A percentile compares a stretch with the other conserved stretches of the same genome.
Evolutionary conservation across 2,797 vertebrate genomes (phyloP).

Genomic region (Sebastes baramenuke): DNA sequence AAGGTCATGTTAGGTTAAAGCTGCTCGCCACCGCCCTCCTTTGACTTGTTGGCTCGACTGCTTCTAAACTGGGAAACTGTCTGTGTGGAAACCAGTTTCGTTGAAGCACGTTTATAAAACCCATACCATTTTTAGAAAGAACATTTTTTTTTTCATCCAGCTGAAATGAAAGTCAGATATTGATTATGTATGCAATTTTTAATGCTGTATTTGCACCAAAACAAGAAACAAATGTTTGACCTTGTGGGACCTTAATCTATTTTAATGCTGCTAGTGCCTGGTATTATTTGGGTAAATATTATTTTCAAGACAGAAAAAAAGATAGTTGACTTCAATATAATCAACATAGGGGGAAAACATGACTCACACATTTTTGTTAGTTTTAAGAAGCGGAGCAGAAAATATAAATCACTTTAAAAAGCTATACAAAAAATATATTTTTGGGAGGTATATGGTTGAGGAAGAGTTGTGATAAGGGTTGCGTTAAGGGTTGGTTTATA

Average conservation of each 20-base stretch:
- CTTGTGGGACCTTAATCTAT: not conserved
- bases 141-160: not conserved
- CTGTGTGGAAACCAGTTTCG: not conserved
- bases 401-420: no score
- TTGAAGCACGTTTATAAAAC: not conserved
- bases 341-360: not conserved
- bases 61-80: not conserved
- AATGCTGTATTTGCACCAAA: not conserved
- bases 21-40: constrained; percentile 10
- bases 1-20: not conserved
- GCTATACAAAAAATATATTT: no score
- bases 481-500: no score
- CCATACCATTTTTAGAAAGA: not conserved
- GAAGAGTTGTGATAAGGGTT: no score
- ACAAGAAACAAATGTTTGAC: not conserved
- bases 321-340: no score
- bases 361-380: no score
- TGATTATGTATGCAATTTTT: not conserved
- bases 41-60: not conserved
- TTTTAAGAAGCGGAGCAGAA: no score
- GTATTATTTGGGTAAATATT: not conserved
- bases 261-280: not conserved
- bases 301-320: not conserved
- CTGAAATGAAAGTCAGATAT: not conserved
- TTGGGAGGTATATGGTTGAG: no score